phyloP scores from a whole-genome alignment of 1,140 invertebrate species.

The Theocolax elegans region DNA sequence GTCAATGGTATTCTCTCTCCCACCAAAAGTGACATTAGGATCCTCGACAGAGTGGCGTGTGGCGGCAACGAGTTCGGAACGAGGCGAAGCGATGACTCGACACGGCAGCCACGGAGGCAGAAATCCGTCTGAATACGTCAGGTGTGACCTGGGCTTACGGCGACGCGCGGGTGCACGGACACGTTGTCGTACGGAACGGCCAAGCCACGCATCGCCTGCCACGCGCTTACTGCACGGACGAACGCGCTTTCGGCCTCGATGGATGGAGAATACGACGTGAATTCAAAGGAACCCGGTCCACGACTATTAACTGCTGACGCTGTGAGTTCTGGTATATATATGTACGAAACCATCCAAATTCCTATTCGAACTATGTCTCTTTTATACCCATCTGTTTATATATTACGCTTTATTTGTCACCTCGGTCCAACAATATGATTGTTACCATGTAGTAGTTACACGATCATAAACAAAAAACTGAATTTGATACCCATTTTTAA shows the following conservation, averaged over 20 bases:
- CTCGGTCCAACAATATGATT: too few species aligned
- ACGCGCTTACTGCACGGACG: conserved; percentile 37
- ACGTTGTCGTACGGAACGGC: conserved; percentile 42
- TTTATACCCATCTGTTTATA: too few species aligned
- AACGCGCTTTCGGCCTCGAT: conserved; percentile 15
- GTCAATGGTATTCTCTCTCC: not conserved
- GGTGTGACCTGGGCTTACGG: conserved; percentile 54
- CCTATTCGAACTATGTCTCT: too few species aligned
- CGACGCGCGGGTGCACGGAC: conserved; percentile 38
- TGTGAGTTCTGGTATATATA: too few species aligned
- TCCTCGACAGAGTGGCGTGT: not conserved
- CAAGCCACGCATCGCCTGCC: conserved; percentile 23
- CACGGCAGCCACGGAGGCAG: conserved; percentile 50
- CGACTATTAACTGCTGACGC: not conserved
- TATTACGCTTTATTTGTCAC: too few species aligned
- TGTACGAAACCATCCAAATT: too few species aligned
- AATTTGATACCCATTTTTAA: too few species aligned
- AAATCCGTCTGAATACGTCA: conserved; percentile 55
- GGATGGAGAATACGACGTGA: conserved; percentile 7
- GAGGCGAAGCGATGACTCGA: conserved; percentile 42
- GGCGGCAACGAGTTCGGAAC: conserved; percentile 9
- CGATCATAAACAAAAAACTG: too few species aligned
- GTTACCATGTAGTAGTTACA: too few species aligned
- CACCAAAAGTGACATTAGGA: conserved; percentile 5
- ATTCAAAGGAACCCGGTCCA: not conserved